Evolutionary conservation across 1,140 invertebrate genomes (phyloP), one percentile per base, ranked within the genome.

Genomic region (Drosophila ironensis): DNA sequence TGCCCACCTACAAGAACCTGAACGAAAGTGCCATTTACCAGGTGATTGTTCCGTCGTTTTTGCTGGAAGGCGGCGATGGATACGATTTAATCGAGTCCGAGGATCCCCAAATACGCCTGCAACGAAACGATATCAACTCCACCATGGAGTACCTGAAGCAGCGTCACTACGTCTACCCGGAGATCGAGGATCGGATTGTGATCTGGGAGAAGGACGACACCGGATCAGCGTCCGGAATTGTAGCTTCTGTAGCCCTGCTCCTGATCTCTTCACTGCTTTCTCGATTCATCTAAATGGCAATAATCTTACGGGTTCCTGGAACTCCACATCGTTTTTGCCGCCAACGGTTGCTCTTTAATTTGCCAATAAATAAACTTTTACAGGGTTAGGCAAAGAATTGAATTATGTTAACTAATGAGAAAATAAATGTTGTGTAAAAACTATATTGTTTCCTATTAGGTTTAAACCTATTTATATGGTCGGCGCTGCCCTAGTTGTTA

Each of bases 101-200:
- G 3, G 27, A 64, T 4, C 48, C 66, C 30, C 3, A 42, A 74
- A 16, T n/a, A n/a, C 38, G 48, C 1, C 17, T 88, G 42, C 7
- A 35, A 24, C 59, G 56, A 11, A 67, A 74, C 4, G 84, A 89
- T 50, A 35, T 69, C 3, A 56, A 66, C 1, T 60, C 88, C 14
- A 53, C 84, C 4, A 51, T 45, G 4, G 57, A 72, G 14, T 89
- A 72, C 52, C 42, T 89, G 17, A 54, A 66, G 19, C 60, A 72
- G 11, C 54, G 60, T 9, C 51, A 88, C 48, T 92, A 90, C 1
- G 84, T 93, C 2, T 91, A 92, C 70, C 82, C 92, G 5, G 90
- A 89, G 7, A 76, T 91, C 8, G 92, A 93, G 78, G 91, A 91
- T 20, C 88, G 93, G 27, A 92, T 93, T 48, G 16, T 75, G 0